Evolutionary conservation across 2,113 vertebrate genomes (phyloP).

Genomic region (Nothocercus julius): DNA sequence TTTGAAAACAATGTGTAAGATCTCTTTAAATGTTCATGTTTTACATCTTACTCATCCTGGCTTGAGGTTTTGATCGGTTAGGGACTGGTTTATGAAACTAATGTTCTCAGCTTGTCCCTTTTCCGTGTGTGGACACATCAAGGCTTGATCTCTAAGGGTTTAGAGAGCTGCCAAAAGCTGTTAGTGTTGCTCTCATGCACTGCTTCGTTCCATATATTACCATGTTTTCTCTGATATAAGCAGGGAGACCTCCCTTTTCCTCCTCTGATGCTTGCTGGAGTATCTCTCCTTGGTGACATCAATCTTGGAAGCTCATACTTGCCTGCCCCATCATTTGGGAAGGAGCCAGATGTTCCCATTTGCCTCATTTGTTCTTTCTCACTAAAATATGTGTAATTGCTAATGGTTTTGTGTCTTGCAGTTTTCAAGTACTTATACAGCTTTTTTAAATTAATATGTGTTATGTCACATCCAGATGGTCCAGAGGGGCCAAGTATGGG

Average conservation of each 20-base stretch:
- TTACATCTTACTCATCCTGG: not conserved
- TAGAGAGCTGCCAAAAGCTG: not conserved
- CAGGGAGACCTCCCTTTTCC: not conserved
- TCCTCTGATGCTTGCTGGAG: not conserved
- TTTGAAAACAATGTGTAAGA: not conserved
- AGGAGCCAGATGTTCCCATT: not conserved
- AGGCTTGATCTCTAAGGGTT: not conserved
- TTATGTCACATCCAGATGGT: rapidly evolving
- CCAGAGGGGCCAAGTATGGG: rapidly evolving
- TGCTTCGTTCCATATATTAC: not conserved
- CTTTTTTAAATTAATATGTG: not conserved
- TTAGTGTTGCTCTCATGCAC: not conserved
- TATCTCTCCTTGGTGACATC: not conserved
- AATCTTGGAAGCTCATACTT: not conserved
- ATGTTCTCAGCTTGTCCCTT: not conserved
- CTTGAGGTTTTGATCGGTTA: not conserved
- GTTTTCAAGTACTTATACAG: not conserved
- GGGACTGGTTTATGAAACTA: not conserved
- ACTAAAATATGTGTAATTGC: not conserved
- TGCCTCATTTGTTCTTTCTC: not conserved
- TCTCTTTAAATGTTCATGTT: not conserved
- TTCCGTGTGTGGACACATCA: not conserved
- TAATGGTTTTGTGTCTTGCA: not conserved
- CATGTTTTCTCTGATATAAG: not conserved
- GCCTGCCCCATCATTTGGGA: not conserved